Percentiles rank a stretch among this genome's conserved stretches.
phyloP scores from a whole-genome alignment of 2,888 invertebrate genomes.

The Ptychoptera albimana region DNA sequence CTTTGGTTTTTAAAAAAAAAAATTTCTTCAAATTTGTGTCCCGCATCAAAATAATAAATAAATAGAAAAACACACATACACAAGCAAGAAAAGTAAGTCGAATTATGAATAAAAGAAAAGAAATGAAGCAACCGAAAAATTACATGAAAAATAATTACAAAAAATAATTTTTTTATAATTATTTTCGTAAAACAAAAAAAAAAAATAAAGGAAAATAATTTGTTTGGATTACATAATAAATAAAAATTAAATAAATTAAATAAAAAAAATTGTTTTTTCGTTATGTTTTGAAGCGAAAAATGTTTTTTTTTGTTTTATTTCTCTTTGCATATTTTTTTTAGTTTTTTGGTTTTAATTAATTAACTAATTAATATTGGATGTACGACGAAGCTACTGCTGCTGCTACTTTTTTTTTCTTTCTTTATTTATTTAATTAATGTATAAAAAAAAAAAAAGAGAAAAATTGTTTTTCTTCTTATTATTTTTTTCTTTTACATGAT shows the following conservation, averaged over 20 bases:
- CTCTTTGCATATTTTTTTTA: too few relatives aligned
- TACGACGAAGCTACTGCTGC: not conserved
- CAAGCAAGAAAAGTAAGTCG: too few relatives aligned
- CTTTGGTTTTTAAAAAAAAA: slow-evolving; percentile 11
- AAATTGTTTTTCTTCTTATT: slow-evolving; percentile 12
- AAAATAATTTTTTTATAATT: not conserved
- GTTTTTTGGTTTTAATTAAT: not conserved
- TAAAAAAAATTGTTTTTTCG: not conserved
- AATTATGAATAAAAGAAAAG: not conserved
- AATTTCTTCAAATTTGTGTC: not conserved
- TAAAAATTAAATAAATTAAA: not conserved
- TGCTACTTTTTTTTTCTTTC: too few relatives aligned
- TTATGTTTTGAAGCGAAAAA: not conserved
- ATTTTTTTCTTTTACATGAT: slow-evolving; percentile 1
- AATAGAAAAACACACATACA: too few relatives aligned
- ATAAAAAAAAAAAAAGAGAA: slow-evolving; percentile 8
- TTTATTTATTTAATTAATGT: too few relatives aligned
- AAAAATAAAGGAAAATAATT: too few relatives aligned
- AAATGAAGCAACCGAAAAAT: not conserved
- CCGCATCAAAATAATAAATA: not conserved
- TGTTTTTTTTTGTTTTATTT: not conserved
- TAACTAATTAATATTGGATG: not conserved
- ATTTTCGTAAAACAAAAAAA: not conserved
- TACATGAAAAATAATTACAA: not conserved
- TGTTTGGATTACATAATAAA: too few relatives aligned